Conservation (phyloP, 2,888 invertebrate species). For the Chrysodeixis includens region DNA sequence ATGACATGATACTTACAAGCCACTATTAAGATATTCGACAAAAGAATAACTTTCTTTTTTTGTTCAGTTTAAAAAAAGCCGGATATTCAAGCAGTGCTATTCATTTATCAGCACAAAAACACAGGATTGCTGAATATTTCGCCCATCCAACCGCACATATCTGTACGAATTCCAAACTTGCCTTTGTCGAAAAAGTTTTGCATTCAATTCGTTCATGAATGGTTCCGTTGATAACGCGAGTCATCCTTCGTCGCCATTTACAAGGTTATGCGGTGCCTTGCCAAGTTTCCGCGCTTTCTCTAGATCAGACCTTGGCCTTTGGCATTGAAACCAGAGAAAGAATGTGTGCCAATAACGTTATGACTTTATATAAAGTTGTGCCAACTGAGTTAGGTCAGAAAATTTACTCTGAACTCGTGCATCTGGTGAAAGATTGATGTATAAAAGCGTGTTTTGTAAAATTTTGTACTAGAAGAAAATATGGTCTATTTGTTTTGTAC, state of each 20-base stretch:
- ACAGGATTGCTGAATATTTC: neutral
- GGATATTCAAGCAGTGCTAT: neutral
- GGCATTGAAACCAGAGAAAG: neutral
- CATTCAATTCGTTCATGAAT: neutral
- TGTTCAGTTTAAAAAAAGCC: too few relatives aligned
- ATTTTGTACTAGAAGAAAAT: neutral
- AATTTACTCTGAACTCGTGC: neutral
- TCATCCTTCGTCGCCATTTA: neutral
- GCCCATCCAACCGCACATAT: neutral
- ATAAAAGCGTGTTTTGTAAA: neutral
- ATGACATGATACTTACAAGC: too few relatives aligned
- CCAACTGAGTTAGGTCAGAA: neutral
- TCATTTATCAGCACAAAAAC: neutral
- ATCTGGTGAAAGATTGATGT: neutral
- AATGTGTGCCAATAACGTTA: neutral
- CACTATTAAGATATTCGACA: too few relatives aligned
- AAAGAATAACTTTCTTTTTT: too few relatives aligned
- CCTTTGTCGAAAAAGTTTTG: neutral
- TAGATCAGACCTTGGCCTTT: slow-evolving; percentile 21
- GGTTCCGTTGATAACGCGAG: neutral
- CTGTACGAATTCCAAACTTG: neutral
- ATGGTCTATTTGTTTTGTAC: too few relatives aligned
- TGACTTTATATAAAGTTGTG: neutral
- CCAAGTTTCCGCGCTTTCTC: slow-evolving; percentile 25
- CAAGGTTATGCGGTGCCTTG: slow-evolving; percentile 18